These are phyloP conservation scores for Chironomus striatipennis DNA, from an alignment of 1,140 invertebrate genomes.

Conservation along the genomic window DNA sequence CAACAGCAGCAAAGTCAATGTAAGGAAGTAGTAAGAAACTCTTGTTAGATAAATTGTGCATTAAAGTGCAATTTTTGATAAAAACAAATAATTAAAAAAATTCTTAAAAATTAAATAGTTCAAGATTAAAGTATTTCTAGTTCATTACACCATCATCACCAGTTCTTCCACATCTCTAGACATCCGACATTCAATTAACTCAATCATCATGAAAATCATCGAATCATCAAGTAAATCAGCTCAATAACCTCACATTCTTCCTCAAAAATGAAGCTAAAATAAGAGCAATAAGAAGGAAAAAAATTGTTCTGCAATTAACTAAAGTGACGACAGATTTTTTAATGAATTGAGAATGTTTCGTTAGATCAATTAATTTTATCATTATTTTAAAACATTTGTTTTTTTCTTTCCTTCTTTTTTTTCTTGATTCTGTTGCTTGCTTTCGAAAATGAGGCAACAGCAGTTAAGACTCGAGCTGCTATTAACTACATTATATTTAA, in stretches of 20 bases:
- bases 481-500: conserved; percentile 1
- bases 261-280: background rate
- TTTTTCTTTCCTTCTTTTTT: background rate
- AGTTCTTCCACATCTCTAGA: too few species aligned
- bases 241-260: background rate
- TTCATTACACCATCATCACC: too few species aligned
- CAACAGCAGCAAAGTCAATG: too few species aligned
- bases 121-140: too few species aligned
- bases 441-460: background rate
- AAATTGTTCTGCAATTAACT: conserved; percentile 8
- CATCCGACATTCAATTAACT: too few species aligned
- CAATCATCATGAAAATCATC: too few species aligned
- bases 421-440: background rate
- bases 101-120: too few species aligned
- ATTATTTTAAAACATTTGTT: conserved; percentile 15
- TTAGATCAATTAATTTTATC: conserved; percentile 9
- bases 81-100: too few species aligned
- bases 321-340: conserved; percentile 13
- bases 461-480: background rate
- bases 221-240: background rate
- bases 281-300: background rate
- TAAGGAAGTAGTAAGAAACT: too few species aligned
- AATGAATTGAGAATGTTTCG: conserved; percentile 5
- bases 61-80: too few species aligned
- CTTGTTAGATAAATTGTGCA: too few species aligned